Percentiles rank a stretch among this genome's conserved stretches.
Evolutionary conservation across 2,888 invertebrate species (phyloP).

Genomic region (Aspidapion aeneum): DNA sequence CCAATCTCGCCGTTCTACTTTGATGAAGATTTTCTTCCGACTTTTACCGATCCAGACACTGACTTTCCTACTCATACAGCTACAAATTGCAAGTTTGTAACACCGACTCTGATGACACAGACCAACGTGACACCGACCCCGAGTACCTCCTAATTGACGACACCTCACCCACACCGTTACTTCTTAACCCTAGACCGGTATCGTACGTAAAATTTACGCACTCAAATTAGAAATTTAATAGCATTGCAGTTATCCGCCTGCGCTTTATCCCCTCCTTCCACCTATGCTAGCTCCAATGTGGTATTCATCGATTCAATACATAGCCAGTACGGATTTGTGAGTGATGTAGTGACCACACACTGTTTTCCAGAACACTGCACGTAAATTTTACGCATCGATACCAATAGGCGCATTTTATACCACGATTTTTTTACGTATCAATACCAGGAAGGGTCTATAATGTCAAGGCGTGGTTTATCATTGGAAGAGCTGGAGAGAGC

Average conservation of each 20-base stretch:
- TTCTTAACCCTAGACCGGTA: too few relatives aligned
- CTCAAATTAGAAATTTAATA: constrained; percentile 1
- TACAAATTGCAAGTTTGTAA: too few relatives aligned
- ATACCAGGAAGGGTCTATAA: not conserved
- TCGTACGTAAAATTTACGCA: constrained; percentile 3
- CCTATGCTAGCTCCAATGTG: not conserved
- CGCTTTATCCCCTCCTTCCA: not conserved
- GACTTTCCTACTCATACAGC: too few relatives aligned
- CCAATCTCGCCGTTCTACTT: too few relatives aligned
- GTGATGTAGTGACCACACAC: not conserved
- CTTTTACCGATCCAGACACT: too few relatives aligned
- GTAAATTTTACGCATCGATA: constrained; percentile 3
- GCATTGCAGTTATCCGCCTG: not conserved
- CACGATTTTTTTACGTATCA: not conserved
- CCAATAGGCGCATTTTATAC: not conserved
- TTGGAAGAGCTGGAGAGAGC: not conserved
- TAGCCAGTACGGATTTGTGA: constrained; percentile 3
- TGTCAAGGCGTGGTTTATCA: not conserved
- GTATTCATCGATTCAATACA: constrained; percentile 3
- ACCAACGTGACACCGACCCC: too few relatives aligned
- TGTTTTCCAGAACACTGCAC: constrained; percentile 1
- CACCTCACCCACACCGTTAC: too few relatives aligned
- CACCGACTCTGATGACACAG: too few relatives aligned
- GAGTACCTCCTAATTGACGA: too few relatives aligned
- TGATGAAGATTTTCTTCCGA: too few relatives aligned